Base-by-base conservation (phyloP, 1,140 invertebrate genomes). In the Trichonephila inaurata region DNA sequence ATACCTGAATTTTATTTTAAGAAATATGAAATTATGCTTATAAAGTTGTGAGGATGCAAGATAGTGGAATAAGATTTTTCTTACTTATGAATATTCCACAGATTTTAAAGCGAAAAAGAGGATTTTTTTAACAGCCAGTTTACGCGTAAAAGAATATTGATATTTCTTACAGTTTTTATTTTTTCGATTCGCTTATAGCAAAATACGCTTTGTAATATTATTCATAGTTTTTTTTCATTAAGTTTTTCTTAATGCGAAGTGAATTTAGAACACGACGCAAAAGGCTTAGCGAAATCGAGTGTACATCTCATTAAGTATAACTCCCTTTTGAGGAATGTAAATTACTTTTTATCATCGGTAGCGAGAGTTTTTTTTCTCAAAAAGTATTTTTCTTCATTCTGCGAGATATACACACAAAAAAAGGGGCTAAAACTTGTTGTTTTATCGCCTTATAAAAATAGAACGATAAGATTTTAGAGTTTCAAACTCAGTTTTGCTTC, bases 291-390 rank as follows among this genome's bases (percentile, higher is more conserved):
- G 69, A 77, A 89, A 89, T 89, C 88, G 64, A 89, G 69, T 66
- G 18, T 77, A 66, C 88, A 89, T 89, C 40, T 89, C 88, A 72
- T 89, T 89, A 89, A 89, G 19, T 61, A 33, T 89, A 89, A 89
- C 64, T 89, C 24, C 58, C 88, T 77, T 89, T 77, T 89, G 66
- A 60, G 58, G 66, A 69, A 72, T 89, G 72, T 89, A 89, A 89
- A 89, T 77, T 89, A 89, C 88, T 77, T 89, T 89, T 89, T 89
- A 89, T 89, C 88, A 69, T 66, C 88, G 44, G n/a, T 77, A 61
- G 61, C 14, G 18, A 2, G 60, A 24, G 0, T 72, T 72, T 69
- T 89, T 89, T 58, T 14, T 40, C 24, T 5, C 69, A 51, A 44
- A 51, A 40, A 51, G 5, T 51, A 51, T 51, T 51, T 77, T 58